Conservation (phyloP, 2,113 vertebrate genomes). For the Perca flavescens region DNA sequence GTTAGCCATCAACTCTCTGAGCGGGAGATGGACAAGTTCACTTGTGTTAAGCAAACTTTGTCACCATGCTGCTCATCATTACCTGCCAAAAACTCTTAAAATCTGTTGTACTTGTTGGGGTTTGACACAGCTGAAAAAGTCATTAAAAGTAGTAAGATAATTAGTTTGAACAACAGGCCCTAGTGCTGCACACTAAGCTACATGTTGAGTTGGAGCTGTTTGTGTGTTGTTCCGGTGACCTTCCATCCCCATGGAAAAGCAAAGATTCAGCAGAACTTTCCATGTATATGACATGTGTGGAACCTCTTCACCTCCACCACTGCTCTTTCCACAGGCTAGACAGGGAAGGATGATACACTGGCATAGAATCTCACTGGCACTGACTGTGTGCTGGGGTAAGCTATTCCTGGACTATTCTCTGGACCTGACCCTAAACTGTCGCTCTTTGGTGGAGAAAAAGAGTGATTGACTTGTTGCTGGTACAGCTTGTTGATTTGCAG, state of each 20-base stretch:
- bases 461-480: slow-evolving; percentile 13
- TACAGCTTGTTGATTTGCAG: slow-evolving; percentile 18
- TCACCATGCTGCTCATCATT: slow-evolving; percentile 57
- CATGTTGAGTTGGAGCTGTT: slow-evolving; percentile 54
- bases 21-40: slow-evolving; percentile 70
- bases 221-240: slow-evolving; percentile 70
- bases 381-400: slow-evolving; percentile 32
- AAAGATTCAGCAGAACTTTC: slow-evolving; percentile 71
- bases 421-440: slow-evolving; percentile 45
- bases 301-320: slow-evolving; percentile 73
- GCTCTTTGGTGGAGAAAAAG: slow-evolving; percentile 27
- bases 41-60: slow-evolving; percentile 58
- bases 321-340: slow-evolving; percentile 74
- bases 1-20: slow-evolving; percentile 67
- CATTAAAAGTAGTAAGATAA: slow-evolving; percentile 35
- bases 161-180: slow-evolving; percentile 56
- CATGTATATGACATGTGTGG: slow-evolving; percentile 68
- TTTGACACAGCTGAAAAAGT: slow-evolving; percentile 48
- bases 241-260: slow-evolving; percentile 75
- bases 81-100: slow-evolving; percentile 58
- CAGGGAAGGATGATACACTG: slow-evolving; percentile 72
- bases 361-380: slow-evolving; percentile 54
- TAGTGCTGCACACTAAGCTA: slow-evolving; percentile 39
- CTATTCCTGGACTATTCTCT: slow-evolving; percentile 58
- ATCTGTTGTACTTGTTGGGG: slow-evolving; percentile 5